Base-by-base conservation (phyloP, 2,113 vertebrate species). In the Tragelaphus buxtoni region DNA sequence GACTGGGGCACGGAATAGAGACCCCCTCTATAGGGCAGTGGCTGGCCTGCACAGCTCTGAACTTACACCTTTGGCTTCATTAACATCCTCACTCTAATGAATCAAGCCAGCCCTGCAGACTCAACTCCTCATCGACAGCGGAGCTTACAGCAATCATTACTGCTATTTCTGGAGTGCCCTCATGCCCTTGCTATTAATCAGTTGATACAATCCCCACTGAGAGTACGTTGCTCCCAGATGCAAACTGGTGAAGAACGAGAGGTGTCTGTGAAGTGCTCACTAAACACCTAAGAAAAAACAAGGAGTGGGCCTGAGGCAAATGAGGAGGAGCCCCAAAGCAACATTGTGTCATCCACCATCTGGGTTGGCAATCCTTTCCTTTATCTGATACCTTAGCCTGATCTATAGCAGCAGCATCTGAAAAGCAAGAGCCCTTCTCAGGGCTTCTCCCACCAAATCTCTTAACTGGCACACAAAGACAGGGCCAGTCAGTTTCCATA, bases 91-190 rank as follows among this genome's bases (percentile, higher is more conserved):
- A 35, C 80, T 77, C 58, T 98, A 90, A 97, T 74, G 93, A 95
- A 97, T 88, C 6, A 4, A 95, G 91, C 72, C 74, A 88, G 94
- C 80, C 76, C 90, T 32, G 88, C 83, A 92, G 80, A 95, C 96
- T 96, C 95, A 39, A 94, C 96, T 95, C 88, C 81, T 95, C 96
- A 95, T 61, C 97, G 98, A 98, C 94, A 91, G 94, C 83, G 93
- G 95, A 96, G 97, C 97, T 98, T 98, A 97, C 95, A 97, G 98
- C 98, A 98, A 98, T 98, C 97, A 98, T 49, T 97, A 98, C 97
- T 98, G 98, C 98, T 99, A 98, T 99, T 98, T 97, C 97, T 96
- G 98, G 98, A 98, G 97, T 92, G 96, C 98, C 98, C 98, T 97
- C 72, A 32, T 90, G 97, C 97, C 98, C 98, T 98, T 98, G 98